A percentile compares a stretch with the other conserved stretches of the same genome.
Evolutionary conservation across 1,140 invertebrate genomes (phyloP).

Genomic region (Reticulitermes speratus): DNA sequence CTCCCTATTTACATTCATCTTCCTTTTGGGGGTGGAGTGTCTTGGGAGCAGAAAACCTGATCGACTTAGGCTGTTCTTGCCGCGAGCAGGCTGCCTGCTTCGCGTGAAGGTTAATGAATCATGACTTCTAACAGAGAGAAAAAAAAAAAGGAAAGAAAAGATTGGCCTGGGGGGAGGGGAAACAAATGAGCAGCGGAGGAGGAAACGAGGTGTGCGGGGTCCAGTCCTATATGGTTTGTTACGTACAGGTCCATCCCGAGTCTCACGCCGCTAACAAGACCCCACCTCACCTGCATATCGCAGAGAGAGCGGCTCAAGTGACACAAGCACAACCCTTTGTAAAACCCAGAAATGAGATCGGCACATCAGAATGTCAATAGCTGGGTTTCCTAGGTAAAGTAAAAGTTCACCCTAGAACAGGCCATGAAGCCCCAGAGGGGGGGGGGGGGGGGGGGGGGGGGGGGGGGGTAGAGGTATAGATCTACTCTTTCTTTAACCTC

Average conservation of each 20-base stretch:
- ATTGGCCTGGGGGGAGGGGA: neutral
- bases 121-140: constrained; percentile 9
- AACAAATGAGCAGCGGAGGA: neutral
- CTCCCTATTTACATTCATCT: neutral
- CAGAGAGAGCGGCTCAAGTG: neutral
- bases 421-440: too few species aligned
- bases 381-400: too few species aligned
- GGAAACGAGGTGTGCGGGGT: neutral
- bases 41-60: neutral
- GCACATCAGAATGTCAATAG: too few species aligned
- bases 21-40: neutral
- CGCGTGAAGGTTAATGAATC: constrained; percentile 17
- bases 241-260: neutral
- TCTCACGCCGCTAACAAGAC: neutral
- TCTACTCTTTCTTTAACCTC: too few species aligned
- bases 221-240: neutral
- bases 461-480: too few species aligned
- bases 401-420: too few species aligned
- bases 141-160: neutral
- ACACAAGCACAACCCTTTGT: too few species aligned
- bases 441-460: too few species aligned
- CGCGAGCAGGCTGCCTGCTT: neutral
- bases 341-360: too few species aligned
- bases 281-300: neutral
- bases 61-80: neutral